A percentile compares a stretch with the other conserved stretches of the same genome.
Conservation (phyloP, 2,113 vertebrate genomes). For the Phrynocephalus versicolor region DNA sequence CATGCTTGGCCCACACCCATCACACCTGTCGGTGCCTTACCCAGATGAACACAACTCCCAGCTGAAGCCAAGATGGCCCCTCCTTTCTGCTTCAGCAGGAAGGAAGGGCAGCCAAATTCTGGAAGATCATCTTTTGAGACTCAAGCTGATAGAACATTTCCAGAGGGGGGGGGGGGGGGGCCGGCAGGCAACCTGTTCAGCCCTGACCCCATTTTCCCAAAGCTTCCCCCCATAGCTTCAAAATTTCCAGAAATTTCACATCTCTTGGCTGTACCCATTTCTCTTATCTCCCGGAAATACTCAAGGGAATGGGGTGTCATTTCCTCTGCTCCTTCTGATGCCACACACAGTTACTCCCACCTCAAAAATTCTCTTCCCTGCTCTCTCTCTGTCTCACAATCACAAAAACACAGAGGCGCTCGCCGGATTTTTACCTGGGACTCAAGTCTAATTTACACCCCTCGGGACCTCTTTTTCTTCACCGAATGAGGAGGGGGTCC, state of each 20-base stretch:
- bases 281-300: slow-evolving; percentile 55
- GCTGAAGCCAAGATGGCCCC: neutral
- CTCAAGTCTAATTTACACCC: slow-evolving; percentile 82
- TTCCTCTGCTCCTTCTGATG: slow-evolving; percentile 41
- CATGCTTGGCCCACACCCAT: too few species aligned
- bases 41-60: neutral
- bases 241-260: too few species aligned
- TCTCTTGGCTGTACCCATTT: too few species aligned
- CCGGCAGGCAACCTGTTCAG: too few species aligned
- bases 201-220: too few species aligned
- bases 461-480: slow-evolving; percentile 66
- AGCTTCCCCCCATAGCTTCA: too few species aligned
- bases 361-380: neutral
- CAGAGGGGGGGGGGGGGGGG: too few species aligned
- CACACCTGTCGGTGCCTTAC: neutral
- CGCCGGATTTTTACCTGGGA: slow-evolving; percentile 61
- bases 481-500: slow-evolving; percentile 75
- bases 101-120: neutral
- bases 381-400: neutral
- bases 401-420: slow-evolving; percentile 20
- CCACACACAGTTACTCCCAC: slow-evolving; percentile 61
- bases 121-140: neutral
- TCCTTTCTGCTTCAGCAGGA: neutral
- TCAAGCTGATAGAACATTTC: too few species aligned
- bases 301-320: slow-evolving; percentile 47